Percentiles rank a stretch among this genome's conserved stretches.
These are phyloP conservation scores for Hyperoplus lanceolatus DNA, from an alignment of 2,797 vertebrate species.

Conservation along the genomic window DNA sequence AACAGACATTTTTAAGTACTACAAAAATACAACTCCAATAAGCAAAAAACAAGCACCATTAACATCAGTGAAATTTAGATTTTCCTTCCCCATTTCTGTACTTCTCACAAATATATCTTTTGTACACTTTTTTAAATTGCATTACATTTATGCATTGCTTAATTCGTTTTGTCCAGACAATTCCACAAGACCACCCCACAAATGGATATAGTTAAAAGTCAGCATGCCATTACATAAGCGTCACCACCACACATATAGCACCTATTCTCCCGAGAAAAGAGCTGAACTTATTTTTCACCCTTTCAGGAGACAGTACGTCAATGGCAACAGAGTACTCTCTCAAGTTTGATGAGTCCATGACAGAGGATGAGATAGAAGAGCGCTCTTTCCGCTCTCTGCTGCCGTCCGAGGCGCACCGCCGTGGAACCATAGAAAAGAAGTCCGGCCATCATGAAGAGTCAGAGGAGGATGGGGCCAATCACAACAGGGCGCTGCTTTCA, in stretches of 20 bases:
- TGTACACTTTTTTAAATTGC: no score
- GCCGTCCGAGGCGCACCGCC: slow-evolving; percentile 95
- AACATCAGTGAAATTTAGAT: no score
- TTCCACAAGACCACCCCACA: no score
- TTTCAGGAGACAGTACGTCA: slow-evolving; percentile 87
- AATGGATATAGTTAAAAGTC: neutral
- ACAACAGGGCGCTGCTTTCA: slow-evolving; percentile 77
- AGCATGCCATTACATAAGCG: neutral
- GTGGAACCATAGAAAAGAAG: slow-evolving; percentile 93
- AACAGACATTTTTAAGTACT: no score
- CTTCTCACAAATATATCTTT: no score
- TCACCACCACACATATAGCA: neutral
- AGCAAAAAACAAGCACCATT: no score
- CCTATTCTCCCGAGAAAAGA: neutral
- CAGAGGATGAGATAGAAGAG: slow-evolving; percentile 96
- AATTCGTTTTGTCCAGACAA: no score
- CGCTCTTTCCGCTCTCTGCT: slow-evolving; percentile 95
- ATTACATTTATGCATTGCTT: no score
- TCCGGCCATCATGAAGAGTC: slow-evolving; percentile 88
- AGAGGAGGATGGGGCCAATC: slow-evolving; percentile 88
- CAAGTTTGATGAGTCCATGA: slow-evolving; percentile 97
- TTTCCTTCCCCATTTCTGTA: no score
- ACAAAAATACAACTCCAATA: no score
- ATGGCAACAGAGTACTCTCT: slow-evolving; percentile 93
- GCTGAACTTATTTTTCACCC: slow-evolving; percentile 7